phyloP scores from a whole-genome alignment of 2,888 invertebrate genomes.

The Eupithecia exiguata region DNA sequence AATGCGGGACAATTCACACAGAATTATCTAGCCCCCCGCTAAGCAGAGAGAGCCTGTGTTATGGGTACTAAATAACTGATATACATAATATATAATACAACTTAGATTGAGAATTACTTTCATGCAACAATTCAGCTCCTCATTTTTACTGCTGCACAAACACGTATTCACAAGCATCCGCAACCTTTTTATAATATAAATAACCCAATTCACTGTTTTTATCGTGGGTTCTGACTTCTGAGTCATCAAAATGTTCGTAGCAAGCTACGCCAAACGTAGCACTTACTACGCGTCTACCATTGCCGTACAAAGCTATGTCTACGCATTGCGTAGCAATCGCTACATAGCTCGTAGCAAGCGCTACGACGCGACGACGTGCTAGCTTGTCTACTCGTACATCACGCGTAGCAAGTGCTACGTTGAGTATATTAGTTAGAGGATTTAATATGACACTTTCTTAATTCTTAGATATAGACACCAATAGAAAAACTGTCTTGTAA shows the following conservation, averaged over 20 bases:
- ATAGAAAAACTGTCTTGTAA: not conserved
- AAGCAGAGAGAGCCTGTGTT: too few species aligned
- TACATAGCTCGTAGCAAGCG: not conserved
- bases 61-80: too few species aligned
- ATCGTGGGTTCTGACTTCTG: not conserved
- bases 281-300: not conserved
- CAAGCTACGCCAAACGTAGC: not conserved
- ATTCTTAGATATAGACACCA: not conserved
- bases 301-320: not conserved
- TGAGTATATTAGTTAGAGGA: not conserved
- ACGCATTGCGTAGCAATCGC: not conserved
- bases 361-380: slow-evolving; percentile 8
- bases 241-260: not conserved
- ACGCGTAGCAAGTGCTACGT: not conserved
- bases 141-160: not conserved
- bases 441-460: not conserved
- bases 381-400: not conserved
- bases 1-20: too few species aligned
- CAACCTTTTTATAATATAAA: not conserved
- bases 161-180: not conserved
- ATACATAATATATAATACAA: too few species aligned
- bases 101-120: not conserved
- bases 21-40: too few species aligned
- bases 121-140: not conserved
- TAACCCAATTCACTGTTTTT: not conserved